These are phyloP conservation scores for Aphodius sticticus DNA, from an alignment of 2,888 invertebrate species.

Conservation along the genomic window DNA sequence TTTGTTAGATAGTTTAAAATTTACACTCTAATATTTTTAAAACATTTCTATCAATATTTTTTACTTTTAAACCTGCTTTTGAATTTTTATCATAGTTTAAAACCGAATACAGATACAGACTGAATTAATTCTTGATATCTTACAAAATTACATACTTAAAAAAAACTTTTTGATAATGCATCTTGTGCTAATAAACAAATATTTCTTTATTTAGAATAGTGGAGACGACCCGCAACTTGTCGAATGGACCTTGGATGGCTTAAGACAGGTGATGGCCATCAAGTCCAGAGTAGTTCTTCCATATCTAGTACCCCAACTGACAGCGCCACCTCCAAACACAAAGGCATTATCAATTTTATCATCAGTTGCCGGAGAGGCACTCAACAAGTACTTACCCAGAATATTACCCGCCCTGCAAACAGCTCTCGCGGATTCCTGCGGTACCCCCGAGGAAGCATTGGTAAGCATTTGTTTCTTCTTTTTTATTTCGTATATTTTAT, in stretches of 20 bases:
- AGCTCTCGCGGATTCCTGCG: conserved; percentile 76
- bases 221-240: conserved; percentile 77
- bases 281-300: conserved; percentile 96
- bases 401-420: conserved; percentile 90
- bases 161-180: conserved; percentile 19
- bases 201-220: conserved; percentile 65
- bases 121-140: no score
- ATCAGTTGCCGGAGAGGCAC: conserved; percentile 92
- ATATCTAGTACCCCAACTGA: conserved; percentile 94
- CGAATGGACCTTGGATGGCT: conserved; percentile 93
- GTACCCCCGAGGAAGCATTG: conserved; percentile 67
- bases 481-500: background rate
- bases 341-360: conserved; percentile 93
- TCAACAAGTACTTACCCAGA: conserved; percentile 88
- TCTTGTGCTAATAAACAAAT: conserved; percentile 10
- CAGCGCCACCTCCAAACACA: conserved; percentile 88
- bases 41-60: no score
- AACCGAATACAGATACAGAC: no score
- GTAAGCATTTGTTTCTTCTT: conserved; percentile 40
- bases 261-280: conserved; percentile 96
- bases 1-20: no score
- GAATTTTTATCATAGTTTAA: no score
- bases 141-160: background rate
- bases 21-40: no score
- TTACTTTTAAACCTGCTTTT: no score